Evolutionary conservation across 1,140 invertebrate species (phyloP), one percentile per base, ranked within the genome.

Genomic region (Liolophura sinensis): DNA sequence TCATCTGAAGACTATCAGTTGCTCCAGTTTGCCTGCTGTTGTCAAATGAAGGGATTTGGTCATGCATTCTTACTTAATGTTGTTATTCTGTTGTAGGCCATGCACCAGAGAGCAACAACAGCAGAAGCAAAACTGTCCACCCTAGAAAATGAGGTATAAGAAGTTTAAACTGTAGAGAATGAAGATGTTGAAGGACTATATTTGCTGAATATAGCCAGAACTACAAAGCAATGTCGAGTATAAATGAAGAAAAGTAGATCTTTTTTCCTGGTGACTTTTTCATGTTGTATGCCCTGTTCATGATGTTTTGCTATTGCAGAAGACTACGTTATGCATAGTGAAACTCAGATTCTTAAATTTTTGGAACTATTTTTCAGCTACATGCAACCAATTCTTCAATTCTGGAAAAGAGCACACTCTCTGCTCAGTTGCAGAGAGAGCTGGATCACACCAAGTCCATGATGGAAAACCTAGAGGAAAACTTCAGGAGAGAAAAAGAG

Each of bases 141-240:
- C 48, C 65, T 79, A 25, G 80, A 82, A 68, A 82, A 73, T 74
- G 80, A 82, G 75, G 79, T 81, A 59, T 68, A 62, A 40, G 1
- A 18, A 59, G 18, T 18, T 7, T n/a, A n/a, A n/a, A 22, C 18
- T 54, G 3, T 12, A 31, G 4, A 27, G n/a, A 59, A 59, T 24
- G 6, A n/a, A 5, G 22, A 1, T 31, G 27, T 5, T n/a, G 31
- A 9, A 40, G 31, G 31, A 40, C 31, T 9, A 40, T 40, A 40
- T 40, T 40, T 40, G 31, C 31, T 40, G 9, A 40, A 40, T 40
- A 40, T 40, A 9, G 31, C n/a, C n/a, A 40, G 31, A 40, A 3
- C 31, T 40, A 40, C 31, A 40, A 40, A 40, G 31, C 31, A 40
- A 3, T 40, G 31, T 5, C 9, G 31, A 40, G 3, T 40, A 40